A percentile compares a stretch with the other conserved stretches of the same genome.
Conservation (phyloP, 2,888 invertebrate genomes). For the Abrostola tripartita region DNA sequence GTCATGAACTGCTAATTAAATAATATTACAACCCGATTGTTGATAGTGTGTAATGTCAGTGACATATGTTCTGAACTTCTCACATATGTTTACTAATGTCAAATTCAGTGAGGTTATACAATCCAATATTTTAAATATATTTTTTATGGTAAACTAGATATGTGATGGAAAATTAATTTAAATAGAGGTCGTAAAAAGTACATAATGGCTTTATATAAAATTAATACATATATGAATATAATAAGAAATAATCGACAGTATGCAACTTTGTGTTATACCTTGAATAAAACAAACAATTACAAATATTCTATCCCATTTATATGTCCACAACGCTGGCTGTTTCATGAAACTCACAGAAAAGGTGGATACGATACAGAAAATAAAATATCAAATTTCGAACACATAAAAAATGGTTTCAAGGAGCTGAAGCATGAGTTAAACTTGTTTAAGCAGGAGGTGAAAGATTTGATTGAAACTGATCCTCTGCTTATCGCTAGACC, state of each 20-base stretch:
- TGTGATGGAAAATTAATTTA: neutral
- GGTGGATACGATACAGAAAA: conserved; percentile 87
- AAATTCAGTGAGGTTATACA: conserved; percentile 3
- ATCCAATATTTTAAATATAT: neutral
- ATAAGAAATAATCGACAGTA: conserved; percentile 60
- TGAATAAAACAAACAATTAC: conserved; percentile 54
- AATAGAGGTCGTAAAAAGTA: neutral
- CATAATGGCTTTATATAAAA: conserved; percentile 60
- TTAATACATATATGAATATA: conserved; percentile 51
- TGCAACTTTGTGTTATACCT: conserved; percentile 61
- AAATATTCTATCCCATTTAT: conserved; percentile 53
- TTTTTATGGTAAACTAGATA: neutral
- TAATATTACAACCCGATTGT: neutral
- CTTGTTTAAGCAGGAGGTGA: conserved; percentile 91
- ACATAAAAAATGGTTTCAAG: conserved; percentile 90
- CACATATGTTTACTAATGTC: neutral
- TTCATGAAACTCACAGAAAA: conserved; percentile 89
- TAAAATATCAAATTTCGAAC: conserved; percentile 82
- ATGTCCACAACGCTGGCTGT: conserved; percentile 72
- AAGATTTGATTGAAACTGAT: conserved; percentile 90
- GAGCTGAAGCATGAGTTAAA: conserved; percentile 90
- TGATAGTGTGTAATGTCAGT: neutral
- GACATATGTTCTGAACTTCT: neutral
- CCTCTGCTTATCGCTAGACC: conserved; percentile 87
- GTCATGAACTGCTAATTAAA: neutral